phyloP scores from a whole-genome alignment of 2,113 vertebrate species.

The Ochotona curzoniae region DNA sequence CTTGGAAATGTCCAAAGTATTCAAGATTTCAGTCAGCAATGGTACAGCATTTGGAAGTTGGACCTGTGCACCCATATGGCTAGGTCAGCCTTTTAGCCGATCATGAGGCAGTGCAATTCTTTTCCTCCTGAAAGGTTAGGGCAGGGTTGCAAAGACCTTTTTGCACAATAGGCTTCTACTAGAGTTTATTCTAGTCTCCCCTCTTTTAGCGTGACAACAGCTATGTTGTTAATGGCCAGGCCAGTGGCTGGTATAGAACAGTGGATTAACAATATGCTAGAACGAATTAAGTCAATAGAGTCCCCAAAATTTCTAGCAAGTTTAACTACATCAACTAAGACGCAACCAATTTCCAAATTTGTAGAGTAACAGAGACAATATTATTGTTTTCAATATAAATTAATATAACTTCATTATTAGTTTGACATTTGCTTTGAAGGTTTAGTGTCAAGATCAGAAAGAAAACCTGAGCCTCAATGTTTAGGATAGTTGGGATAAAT shows the following conservation, averaged over 20 bases:
- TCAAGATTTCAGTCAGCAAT: slow-evolving; percentile 1
- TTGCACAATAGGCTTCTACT: neutral
- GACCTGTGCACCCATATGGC: neutral
- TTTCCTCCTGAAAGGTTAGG: slow-evolving; percentile 24
- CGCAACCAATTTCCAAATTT: neutral
- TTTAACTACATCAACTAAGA: neutral
- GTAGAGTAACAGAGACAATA: slow-evolving; percentile 11
- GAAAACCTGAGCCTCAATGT: neutral
- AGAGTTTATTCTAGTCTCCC: neutral
- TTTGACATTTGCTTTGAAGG: neutral
- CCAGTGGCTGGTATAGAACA: neutral
- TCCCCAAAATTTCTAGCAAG: neutral
- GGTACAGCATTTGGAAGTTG: neutral
- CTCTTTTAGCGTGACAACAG: neutral
- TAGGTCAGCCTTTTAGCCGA: neutral
- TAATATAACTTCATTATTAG: neutral
- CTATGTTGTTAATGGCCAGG: neutral
- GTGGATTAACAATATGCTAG: neutral
- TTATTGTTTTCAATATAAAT: neutral
- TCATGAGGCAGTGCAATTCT: neutral
- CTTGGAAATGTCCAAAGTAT: neutral
- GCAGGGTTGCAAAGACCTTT: slow-evolving; percentile 17
- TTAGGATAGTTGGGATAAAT: neutral
- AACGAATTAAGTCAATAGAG: neutral
- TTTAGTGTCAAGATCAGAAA: slow-evolving; percentile 35